A percentile compares a stretch with the other conserved stretches of the same genome.
phyloP scores from a whole-genome alignment of 2,797 vertebrate species.

The Pangasius mekongensis region DNA sequence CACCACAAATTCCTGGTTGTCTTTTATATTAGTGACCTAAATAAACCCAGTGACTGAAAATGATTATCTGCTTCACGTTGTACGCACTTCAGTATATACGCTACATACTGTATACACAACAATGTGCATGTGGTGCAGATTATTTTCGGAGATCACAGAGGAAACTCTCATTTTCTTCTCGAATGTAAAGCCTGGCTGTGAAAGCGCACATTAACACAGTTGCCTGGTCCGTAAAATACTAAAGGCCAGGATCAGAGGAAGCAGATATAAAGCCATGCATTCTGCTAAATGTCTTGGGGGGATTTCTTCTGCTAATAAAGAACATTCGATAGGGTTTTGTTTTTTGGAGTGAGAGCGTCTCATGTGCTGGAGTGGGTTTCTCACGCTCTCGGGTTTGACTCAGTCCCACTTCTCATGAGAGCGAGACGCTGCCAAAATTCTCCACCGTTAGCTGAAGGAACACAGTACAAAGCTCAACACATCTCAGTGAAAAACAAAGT shows the following conservation, averaged over 20 bases:
- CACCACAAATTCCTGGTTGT: background rate
- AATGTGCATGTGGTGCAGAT: background rate
- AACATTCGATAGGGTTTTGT: constrained; percentile 40
- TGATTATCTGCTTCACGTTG: background rate
- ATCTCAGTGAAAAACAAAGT: background rate
- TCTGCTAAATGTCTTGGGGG: background rate
- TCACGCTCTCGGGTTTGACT: constrained; percentile 57
- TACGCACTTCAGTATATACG: background rate
- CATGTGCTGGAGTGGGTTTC: constrained; percentile 56
- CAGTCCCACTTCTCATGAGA: constrained; percentile 45
- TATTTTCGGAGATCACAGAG: background rate
- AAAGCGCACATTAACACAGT: background rate
- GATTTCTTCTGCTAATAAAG: constrained; percentile 27
- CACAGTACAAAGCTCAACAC: background rate
- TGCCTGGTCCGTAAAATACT: background rate
- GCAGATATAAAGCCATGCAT: background rate
- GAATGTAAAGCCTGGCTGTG: background rate
- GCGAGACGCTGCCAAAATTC: constrained; percentile 40
- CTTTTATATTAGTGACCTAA: background rate
- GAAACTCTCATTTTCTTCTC: background rate
- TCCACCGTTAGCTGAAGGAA: constrained; percentile 5
- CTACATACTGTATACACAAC: background rate
- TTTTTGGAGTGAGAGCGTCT: constrained; percentile 22
- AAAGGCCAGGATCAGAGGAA: background rate
- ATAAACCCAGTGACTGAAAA: background rate